Evolutionary conservation across 2,888 invertebrate genomes (phyloP), one percentile per base, ranked within the genome.

Genomic region (Crepidodera aurea): DNA sequence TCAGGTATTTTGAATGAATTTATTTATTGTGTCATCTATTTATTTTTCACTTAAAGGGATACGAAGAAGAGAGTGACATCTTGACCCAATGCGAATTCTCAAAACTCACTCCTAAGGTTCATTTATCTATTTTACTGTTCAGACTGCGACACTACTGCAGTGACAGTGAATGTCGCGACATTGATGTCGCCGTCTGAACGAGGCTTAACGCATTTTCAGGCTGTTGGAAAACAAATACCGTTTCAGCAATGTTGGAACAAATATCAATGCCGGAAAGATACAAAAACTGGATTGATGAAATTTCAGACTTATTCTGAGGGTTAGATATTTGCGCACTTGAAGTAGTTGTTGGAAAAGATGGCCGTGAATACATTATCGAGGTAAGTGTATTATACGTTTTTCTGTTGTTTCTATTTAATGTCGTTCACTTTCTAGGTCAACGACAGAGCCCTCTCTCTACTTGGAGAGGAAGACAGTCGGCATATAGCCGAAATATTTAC

Each of bases 161-260:
- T n/a, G n/a, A n/a, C n/a, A n/a, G n/a, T n/a, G n/a, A n/a, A n/a
- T n/a, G n/a, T n/a, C n/a, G n/a, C n/a, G n/a, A n/a, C n/a, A n/a
- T n/a, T n/a, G n/a, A n/a, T n/a, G n/a, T n/a, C n/a, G n/a, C n/a
- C n/a, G n/a, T n/a, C n/a, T n/a, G n/a, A n/a, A n/a, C n/a, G n/a
- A n/a, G n/a, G n/a, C n/a, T n/a, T n/a, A n/a, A n/a, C n/a, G n/a
- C n/a, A n/a, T 34, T 66, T 65, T 54, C 16, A 73, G 74, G 97
- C 59, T 96, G 96, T 83, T 98, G 98, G 98, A 98, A 98, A 84
- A 97, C 97, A 56, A 98, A 98, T 83, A 96, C 94, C 67, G 97
- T 98, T 22, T 96, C 97, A 39, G 96, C 98, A 19, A 98, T 98
- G 93, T 84, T 99, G 75, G 98, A 98, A 83, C 98, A 98, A 83